Base-by-base conservation (phyloP, 53 echinoderm and acorn worm species). In the Crossaster papposus region DNA sequence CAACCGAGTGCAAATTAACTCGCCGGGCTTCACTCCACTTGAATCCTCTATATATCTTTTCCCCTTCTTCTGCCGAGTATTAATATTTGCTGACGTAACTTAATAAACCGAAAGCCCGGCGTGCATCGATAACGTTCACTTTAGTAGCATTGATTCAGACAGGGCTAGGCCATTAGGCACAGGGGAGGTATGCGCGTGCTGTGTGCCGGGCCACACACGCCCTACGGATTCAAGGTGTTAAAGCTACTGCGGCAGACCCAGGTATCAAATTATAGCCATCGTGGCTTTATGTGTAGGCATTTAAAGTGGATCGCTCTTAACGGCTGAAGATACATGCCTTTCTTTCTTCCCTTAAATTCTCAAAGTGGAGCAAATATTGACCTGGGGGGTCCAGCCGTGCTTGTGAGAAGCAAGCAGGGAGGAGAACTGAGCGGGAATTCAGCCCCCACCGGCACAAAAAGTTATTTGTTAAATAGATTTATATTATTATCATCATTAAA, bases 51-150 rank as follows among this genome's bases (percentile, higher is more conserved):
- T n/a, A 30, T 44, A 7, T 44, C 9, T 44, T 44, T 44, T 44
- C 1, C 9, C 9, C 44, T 44, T 44, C 44, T 51, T 80, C 30
- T 58, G 55, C 58, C 33, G 50, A 76, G 79, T 85, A 91, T 91
- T 91, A 91, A 91, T 91, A 91, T 91, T 91, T 84, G 91, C 91
- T 78, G 91, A 84, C 85, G 85, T 91, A 91, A 91, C 85, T 91
- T 83, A 91, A 91, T 91, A 84, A 84, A 85, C 51, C 37, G 79
- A 78, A 70, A 75, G 84, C 85, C 77, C 31, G 71, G 78, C 78
- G 30, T 78, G 44, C 85, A 91, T 91, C 85, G 91, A 91, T 85
- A 79, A 70, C 91, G 78, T 84, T 91, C 78, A 78, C 91, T 91
- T 91, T 91, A 91, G 84, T 85, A 85, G 65, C 84, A 91, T 91